Base-by-base conservation (phyloP, 2,113 vertebrate genomes). In the Thalassarche chlororhynchos region DNA sequence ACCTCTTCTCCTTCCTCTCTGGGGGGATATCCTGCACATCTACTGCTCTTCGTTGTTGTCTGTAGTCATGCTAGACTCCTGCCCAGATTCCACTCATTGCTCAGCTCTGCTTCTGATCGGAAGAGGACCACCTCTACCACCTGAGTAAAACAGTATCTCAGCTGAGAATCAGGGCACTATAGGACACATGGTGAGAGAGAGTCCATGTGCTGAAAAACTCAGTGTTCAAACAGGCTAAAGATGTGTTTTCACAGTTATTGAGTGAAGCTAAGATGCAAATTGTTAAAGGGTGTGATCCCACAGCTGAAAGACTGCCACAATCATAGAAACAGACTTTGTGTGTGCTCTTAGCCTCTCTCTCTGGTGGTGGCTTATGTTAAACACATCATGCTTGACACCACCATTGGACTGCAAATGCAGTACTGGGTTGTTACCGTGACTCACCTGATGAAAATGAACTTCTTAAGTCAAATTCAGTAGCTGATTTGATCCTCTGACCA, bases 171-270 rank as follows among this genome's bases (percentile, higher is more conserved):
- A 57, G 34, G 31, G 16, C 17, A 13, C 34, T 20, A 1, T 8
- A 52, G 46, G 42, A 60, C 7, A 21, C 14, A 5, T 1, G 9
- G 5, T 19, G 8, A 28, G 12, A 76, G 20, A 55, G 17, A 51
- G 16, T 5, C 17, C 32, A 29, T 3, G 12, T 2, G 2, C 23
- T 38, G 58, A 34, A 77, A 61, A 74, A 24, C 5, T 46, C 9
- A 1, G 0, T 15, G 4, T 49, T 74, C 8, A 6, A n/a, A 21
- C 15, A 46, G 21, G 2, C 3, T 26, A 2, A 58, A 28, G 46
- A 14, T 5, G 21, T 28, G 42, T 71, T 90, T 55, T 14, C 21
- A 29, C n/a, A 18, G 14, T 60, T 71, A 36, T 3, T 61, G 62
- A 23, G 51, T n/a, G 51, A 60, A 76, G 16, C 5, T 26, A 58